A percentile compares a stretch with the other conserved stretches of the same genome.
Evolutionary conservation across 1,140 invertebrate species (phyloP).

Genomic region (Drosophila repletoides): DNA sequence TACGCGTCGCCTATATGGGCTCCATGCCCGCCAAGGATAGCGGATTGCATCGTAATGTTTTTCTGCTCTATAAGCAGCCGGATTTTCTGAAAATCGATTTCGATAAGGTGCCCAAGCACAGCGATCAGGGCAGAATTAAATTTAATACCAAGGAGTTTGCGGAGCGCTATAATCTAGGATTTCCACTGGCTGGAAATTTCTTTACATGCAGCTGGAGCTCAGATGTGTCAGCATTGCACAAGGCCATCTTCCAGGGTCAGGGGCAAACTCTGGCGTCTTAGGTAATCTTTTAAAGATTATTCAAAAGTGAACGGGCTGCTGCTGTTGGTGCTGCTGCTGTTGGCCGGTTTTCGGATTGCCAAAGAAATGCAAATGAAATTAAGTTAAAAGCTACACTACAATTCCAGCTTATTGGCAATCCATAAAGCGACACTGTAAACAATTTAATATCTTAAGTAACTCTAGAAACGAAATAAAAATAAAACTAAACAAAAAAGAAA

Average conservation of each 20-base stretch:
- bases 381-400: conserved; percentile 9
- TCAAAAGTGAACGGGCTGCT: not conserved
- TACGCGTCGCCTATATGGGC: conserved; percentile 92
- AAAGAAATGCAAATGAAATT: conserved; percentile 54
- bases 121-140: conserved; percentile 86
- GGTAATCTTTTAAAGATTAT: not conserved
- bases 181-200: conserved; percentile 93
- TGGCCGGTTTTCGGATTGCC: conserved; percentile 18
- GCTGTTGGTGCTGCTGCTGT: too few relatives aligned
- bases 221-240: conserved; percentile 43
- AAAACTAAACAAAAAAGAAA: too few relatives aligned
- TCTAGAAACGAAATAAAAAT: too few relatives aligned
- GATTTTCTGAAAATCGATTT: conserved; percentile 81
- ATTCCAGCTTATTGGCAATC: conserved; percentile 13
- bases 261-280: not conserved
- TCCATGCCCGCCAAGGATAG: conserved; percentile 91
- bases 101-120: conserved; percentile 68
- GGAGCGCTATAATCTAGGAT: conserved; percentile 89
- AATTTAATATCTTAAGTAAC: conserved; percentile 6
- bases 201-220: conserved; percentile 81
- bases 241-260: conserved; percentile 3
- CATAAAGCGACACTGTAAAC: conserved; percentile 19
- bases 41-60: conserved; percentile 94
- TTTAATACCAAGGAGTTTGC: conserved; percentile 92
- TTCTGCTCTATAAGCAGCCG: conserved; percentile 91